Conservation (phyloP, 1,140 invertebrate genomes). For the Euura saliciscinereae region DNA sequence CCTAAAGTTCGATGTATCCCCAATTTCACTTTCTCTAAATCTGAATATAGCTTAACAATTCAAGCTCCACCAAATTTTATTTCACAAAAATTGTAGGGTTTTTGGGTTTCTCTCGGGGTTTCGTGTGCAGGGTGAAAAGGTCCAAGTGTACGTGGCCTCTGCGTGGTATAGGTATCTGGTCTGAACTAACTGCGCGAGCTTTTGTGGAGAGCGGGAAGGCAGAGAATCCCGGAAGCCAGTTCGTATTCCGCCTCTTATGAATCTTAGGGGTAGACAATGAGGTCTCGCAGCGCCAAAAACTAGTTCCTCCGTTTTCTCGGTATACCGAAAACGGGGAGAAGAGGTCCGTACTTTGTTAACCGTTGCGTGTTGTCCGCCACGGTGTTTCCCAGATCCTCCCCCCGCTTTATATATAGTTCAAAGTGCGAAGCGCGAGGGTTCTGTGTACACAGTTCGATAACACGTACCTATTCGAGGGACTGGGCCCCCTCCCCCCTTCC, state of each 20-base stretch:
- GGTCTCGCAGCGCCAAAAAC: background rate
- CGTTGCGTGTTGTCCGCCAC: background rate
- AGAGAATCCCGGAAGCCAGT: background rate
- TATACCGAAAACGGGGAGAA: background rate
- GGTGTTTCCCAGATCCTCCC: background rate
- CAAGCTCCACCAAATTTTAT: too few relatives aligned
- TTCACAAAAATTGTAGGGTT: too few relatives aligned
- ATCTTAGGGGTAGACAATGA: constrained; percentile 5
- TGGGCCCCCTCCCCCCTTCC: background rate
- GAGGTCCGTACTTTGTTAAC: background rate
- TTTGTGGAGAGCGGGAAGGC: background rate
- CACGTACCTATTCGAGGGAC: background rate
- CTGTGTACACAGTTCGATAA: background rate
- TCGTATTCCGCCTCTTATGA: constrained; percentile 1
- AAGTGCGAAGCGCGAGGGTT: background rate
- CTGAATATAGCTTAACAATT: too few relatives aligned
- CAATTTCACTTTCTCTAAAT: too few relatives aligned
- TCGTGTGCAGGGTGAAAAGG: too few relatives aligned
- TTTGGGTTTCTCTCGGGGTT: too few relatives aligned
- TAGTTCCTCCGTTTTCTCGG: constrained; percentile 4
- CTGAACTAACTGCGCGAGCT: background rate
- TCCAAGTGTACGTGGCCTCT: too few relatives aligned
- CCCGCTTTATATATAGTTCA: background rate
- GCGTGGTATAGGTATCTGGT: background rate
- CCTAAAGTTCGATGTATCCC: too few relatives aligned